phyloP scores from a whole-genome alignment of 2,797 vertebrate species.

The Melanotaenia nigrans region DNA sequence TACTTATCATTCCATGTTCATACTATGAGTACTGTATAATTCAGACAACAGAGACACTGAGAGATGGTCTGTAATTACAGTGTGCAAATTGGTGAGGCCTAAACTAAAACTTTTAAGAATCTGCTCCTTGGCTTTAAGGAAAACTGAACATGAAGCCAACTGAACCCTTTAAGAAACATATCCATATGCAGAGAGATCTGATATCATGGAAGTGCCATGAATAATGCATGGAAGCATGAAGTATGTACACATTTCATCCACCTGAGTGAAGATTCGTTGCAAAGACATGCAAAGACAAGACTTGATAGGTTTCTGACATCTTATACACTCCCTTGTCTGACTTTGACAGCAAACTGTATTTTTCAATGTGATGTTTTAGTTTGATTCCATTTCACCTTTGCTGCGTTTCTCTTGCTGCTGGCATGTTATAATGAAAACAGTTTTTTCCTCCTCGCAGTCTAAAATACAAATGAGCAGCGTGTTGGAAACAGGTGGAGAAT shows the following conservation, averaged over 20 bases:
- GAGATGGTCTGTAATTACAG: conserved; percentile 17
- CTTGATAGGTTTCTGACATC: conserved; percentile 10
- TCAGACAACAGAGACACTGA: conserved; percentile 8
- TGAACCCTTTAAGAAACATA: not conserved
- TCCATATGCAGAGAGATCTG: not conserved
- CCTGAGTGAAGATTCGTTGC: not conserved
- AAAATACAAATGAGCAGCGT: conserved; percentile 43
- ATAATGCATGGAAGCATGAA: conserved; percentile 9
- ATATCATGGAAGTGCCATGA: conserved; percentile 9
- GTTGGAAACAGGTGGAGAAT: conserved; percentile 38
- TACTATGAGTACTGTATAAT: not conserved
- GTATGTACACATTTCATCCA: conserved; percentile 14
- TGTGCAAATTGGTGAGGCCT: conserved; percentile 1
- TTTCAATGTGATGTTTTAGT: conserved; percentile 12
- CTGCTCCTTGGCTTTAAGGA: not conserved
- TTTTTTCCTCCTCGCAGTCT: not conserved
- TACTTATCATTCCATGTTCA: conserved; percentile 1
- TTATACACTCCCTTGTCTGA: conserved; percentile 7
- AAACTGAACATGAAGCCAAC: not conserved
- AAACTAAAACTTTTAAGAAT: not conserved
- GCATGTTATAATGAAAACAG: conserved; percentile 31
- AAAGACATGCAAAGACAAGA: not conserved
- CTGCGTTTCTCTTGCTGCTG: conserved; percentile 20
- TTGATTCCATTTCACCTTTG: conserved; percentile 19
- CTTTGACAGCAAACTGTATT: conserved; percentile 17